Conservation (phyloP, 2,113 vertebrate genomes). For the Neolamprologus sp. region DNA sequence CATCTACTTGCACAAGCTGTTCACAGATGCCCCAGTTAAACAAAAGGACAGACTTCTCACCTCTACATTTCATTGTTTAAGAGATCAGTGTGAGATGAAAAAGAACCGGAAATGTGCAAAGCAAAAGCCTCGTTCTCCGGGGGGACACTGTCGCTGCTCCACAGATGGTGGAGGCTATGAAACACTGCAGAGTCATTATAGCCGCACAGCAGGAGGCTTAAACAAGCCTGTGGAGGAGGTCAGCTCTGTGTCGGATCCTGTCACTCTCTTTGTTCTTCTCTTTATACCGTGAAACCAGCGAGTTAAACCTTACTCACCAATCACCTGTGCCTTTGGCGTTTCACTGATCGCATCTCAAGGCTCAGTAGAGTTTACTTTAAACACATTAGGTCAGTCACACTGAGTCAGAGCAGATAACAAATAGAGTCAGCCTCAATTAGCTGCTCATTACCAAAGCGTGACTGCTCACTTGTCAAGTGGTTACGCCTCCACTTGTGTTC, state of each 20-base stretch:
- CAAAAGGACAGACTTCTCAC: conserved; percentile 23
- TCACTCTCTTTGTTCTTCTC: neutral
- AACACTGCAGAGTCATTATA: conserved; percentile 4
- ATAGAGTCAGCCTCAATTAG: conserved; percentile 1
- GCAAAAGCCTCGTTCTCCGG: neutral
- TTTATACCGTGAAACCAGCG: neutral
- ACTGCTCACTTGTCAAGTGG: conserved; percentile 8
- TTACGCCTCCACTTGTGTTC: neutral
- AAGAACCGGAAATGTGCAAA: conserved; percentile 11
- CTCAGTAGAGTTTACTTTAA: neutral
- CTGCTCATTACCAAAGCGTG: neutral
- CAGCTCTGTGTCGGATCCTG: neutral
- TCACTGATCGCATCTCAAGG: neutral
- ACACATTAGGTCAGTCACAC: conserved; percentile 1
- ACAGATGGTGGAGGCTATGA: conserved; percentile 39
- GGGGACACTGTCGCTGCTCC: neutral
- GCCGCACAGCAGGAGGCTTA: conserved; percentile 18
- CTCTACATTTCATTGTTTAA: neutral
- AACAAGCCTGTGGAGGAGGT: neutral
- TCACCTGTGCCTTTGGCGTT: neutral
- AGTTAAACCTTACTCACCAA: neutral
- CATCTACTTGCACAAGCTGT: neutral
- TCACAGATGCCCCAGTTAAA: neutral
- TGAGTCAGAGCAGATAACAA: neutral
- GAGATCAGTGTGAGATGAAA: conserved; percentile 3